Evolutionary conservation across 2,113 vertebrate species (phyloP).

Genomic region (Onychostoma macrolepis): DNA sequence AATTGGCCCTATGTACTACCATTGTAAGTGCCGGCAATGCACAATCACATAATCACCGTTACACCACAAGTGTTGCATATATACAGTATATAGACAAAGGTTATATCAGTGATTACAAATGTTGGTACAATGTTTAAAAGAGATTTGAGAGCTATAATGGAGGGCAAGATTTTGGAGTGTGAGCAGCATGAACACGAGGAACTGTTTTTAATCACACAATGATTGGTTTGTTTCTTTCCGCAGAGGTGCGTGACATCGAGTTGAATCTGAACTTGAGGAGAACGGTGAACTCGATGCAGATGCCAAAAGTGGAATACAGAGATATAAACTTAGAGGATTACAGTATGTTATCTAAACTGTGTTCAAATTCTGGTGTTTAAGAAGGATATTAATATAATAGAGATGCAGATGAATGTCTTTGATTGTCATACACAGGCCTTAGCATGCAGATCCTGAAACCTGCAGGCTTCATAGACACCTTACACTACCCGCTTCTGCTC

Average conservation of each 20-base stretch:
- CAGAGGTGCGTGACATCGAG: slow-evolving; percentile 87
- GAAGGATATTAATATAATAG: neutral
- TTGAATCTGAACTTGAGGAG: slow-evolving; percentile 83
- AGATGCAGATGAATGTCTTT: slow-evolving; percentile 20
- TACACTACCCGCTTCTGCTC: slow-evolving; percentile 90
- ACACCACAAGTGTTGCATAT: neutral
- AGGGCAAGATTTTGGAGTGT: neutral
- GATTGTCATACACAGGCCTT: slow-evolving; percentile 74
- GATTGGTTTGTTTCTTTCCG: slow-evolving; percentile 57
- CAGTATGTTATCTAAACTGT: slow-evolving; percentile 74
- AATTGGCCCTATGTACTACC: neutral
- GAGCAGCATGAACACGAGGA: neutral
- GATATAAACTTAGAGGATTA: slow-evolving; percentile 86
- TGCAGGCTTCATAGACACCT: slow-evolving; percentile 82
- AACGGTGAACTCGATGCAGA: slow-evolving; percentile 84
- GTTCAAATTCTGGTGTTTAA: neutral
- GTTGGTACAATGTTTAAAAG: neutral
- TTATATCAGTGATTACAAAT: neutral
- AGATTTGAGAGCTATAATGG: neutral
- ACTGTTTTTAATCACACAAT: neutral
- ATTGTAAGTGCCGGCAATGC: neutral
- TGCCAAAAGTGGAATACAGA: slow-evolving; percentile 87
- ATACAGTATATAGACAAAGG: neutral
- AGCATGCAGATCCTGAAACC: slow-evolving; percentile 94
- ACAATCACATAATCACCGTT: neutral